phyloP scores from a whole-genome alignment of 2,113 vertebrate genomes.

The Ptyas mucosa region DNA sequence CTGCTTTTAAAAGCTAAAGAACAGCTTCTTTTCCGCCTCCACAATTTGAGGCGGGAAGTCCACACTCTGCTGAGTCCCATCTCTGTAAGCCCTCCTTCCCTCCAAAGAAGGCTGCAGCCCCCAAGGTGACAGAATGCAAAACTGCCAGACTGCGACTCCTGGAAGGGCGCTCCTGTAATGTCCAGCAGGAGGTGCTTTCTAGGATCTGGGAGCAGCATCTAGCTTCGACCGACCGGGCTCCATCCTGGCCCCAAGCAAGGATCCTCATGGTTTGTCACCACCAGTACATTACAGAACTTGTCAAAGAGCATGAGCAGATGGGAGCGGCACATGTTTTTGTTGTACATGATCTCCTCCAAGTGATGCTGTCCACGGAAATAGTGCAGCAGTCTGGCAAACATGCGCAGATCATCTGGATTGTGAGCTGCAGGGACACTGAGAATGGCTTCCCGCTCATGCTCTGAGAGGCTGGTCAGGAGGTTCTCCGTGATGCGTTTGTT shows the following conservation, averaged over 20 bases:
- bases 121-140: background rate
- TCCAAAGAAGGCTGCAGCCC: background rate
- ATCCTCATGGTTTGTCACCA: conserved; percentile 94
- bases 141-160: background rate
- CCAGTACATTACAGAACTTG: conserved; percentile 95
- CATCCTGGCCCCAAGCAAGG: conserved; percentile 53
- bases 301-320: conserved; percentile 94
- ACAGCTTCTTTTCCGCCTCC: background rate
- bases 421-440: conserved; percentile 91
- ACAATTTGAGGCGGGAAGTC: background rate
- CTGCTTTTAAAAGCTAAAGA: background rate
- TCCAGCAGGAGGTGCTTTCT: background rate
- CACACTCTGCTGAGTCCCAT: background rate
- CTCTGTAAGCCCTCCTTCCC: background rate
- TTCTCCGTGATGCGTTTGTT: conserved; percentile 94
- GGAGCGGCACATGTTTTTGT: conserved; percentile 94
- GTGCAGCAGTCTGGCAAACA: conserved; percentile 95
- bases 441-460: conserved; percentile 89
- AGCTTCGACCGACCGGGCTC: fast-evolving
- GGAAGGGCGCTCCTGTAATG: background rate
- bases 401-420: conserved; percentile 91
- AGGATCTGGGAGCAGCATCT: background rate
- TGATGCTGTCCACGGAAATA: conserved; percentile 97
- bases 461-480: conserved; percentile 87
- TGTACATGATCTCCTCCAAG: conserved; percentile 99